These are phyloP conservation scores for Agrilus cyanescens DNA, from an alignment of 2,888 invertebrate species.

Conservation along the genomic window DNA sequence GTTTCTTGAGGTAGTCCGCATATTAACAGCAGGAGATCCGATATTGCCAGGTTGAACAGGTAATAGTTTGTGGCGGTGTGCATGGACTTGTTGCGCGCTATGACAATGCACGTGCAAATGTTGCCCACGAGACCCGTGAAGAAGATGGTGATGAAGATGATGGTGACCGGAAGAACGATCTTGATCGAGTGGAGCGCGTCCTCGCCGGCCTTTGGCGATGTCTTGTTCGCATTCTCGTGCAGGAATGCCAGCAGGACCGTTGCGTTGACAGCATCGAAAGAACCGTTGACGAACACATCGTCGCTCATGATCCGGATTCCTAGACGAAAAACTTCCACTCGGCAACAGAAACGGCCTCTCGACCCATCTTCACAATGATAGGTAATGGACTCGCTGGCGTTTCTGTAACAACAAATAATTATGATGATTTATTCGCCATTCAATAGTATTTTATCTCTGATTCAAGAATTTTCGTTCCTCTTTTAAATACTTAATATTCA, in stretches of 20 bases:
- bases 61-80: slow-evolving; percentile 74
- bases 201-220: not conserved
- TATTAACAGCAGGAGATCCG: slow-evolving; percentile 65
- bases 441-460: too few relatives aligned
- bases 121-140: slow-evolving; percentile 71
- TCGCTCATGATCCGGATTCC: too few relatives aligned
- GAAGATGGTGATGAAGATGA: slow-evolving; percentile 68
- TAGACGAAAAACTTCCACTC: too few relatives aligned
- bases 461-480: too few relatives aligned
- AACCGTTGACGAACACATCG: too few relatives aligned
- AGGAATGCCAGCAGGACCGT: slow-evolving; percentile 2
- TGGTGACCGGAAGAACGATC: slow-evolving; percentile 57
- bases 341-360: too few relatives aligned
- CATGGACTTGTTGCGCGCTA: slow-evolving; percentile 70
- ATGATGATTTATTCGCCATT: too few relatives aligned
- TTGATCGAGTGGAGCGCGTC: slow-evolving; percentile 7
- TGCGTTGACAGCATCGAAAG: too few relatives aligned
- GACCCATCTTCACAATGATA: too few relatives aligned
- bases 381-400: too few relatives aligned
- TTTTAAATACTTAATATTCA: too few relatives aligned
- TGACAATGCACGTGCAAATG: slow-evolving; percentile 73
- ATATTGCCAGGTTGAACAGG: slow-evolving; percentile 73
- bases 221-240: not conserved
- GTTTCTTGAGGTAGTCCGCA: slow-evolving; percentile 77
- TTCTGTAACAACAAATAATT: too few relatives aligned